Evolutionary conservation across 2,113 vertebrate species (phyloP), one percentile per base, ranked within the genome.

Genomic region (Muscicapa adusta): DNA sequence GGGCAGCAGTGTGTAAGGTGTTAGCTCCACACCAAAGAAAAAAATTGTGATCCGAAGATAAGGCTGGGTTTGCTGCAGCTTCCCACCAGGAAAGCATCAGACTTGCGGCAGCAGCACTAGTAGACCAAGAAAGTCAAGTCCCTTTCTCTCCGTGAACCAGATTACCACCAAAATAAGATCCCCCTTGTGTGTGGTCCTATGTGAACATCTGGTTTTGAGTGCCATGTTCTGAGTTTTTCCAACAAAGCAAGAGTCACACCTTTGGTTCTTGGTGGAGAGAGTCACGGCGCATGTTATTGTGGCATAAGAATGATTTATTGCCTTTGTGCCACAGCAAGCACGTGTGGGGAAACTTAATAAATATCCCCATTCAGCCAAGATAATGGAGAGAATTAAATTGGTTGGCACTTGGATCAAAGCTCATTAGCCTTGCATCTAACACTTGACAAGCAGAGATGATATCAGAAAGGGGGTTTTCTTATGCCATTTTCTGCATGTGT

Each of bases 351-450:
- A 97, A 94, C 51, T 29, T 75, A 92, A 93, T 84, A 89, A 93
- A 85, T 92, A 86, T 38, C 47, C 14, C 54, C 26, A 91, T 93
- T 96, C 91, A 88, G n/a, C 48, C 89, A 82, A 87, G 81, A 89
- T 88, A 93, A 93, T 80, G 57, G 66, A 54, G 90, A 92, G 84
- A 97, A 95, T 91, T 91, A 91, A 95, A 91, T 40, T 75, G 60
- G 62, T 76, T 86, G 82, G 87, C 80, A 91, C 48, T 89, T 77
- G 88, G 89, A 94, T 90, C 63, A 96, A 86, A 96, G 91, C 63
- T 96, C 66, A 78, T 96, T 96, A 91, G 89, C 81, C 34, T 82
- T 94, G n/a, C 50, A 58, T 67, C 31, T 10, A 88, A 70, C 71
- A 66, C 91, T 91, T 91, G 81, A 89, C 77, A 97, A 74, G 60